Base-by-base conservation (phyloP, 1,140 invertebrate genomes). In the Cephus cinctus region DNA sequence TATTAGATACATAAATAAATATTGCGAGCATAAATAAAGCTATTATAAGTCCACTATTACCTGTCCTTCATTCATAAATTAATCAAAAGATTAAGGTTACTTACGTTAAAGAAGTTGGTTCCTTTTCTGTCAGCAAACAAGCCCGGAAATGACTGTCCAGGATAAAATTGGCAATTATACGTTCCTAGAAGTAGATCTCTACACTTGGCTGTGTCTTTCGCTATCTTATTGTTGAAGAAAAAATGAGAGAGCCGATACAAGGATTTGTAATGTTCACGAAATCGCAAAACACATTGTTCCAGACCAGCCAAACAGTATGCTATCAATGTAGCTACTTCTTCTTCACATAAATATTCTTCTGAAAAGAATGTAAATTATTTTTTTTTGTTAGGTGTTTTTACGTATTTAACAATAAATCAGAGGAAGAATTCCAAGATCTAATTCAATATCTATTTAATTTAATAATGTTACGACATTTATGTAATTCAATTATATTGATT, bases 201-300 rank as follows among this genome's bases (percentile, higher is more conserved):
- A 53, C 86, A 86, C 66, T 84, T 85, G 45, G 78, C 74, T 20
- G 85, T 78, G 67, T 90, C 81, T 66, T 83, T 86, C 32, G 81
- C 78, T 32, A 76, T 76, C 63, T 85, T 81, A 16, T 87, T 90
- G 47, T 87, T 81, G 63, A 88, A 89, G 69, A 88, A 94, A 59
- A 90, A 87, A 71, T 94, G 83, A 2, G 90, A 87, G 20, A 97
- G 69, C 50, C 93, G 81, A 71, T 95, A 96, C 19, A 94, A 78
- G 0, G 92, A 90, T 75, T 97, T 97, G 69, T 96, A 96, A 76
- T 98, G 93, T 56, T 91, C 88, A 0, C 90, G 86, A 75, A 94
- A 94, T 30, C 94, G 77, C 36, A 83, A 80, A 3, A 92, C 80
- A 68, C 93, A 96, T 53, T 92, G 82, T 75, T 92, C 87, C 35